A percentile compares a stretch with the other conserved stretches of the same genome.
These are phyloP conservation scores for Hemithea aestivaria DNA, from an alignment of 2,888 invertebrate genomes.

Conservation along the genomic window DNA sequence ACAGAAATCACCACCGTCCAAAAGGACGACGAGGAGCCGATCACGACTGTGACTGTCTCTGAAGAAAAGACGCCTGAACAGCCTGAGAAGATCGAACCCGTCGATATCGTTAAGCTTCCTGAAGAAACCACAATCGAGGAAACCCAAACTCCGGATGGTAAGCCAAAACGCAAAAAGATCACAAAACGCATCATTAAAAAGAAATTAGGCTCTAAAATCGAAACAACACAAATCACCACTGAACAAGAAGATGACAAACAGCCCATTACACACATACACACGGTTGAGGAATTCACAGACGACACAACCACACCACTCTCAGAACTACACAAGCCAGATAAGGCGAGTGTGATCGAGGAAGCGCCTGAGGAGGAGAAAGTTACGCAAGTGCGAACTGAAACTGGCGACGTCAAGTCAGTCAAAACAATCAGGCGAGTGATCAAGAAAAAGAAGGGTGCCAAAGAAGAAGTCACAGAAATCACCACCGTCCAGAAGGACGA, in stretches of 20 bases:
- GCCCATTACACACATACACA: slow-evolving; percentile 28
- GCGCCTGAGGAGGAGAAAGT: slow-evolving; percentile 57
- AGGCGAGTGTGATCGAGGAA: slow-evolving; percentile 27
- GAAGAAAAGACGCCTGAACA: slow-evolving; percentile 38
- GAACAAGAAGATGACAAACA: slow-evolving; percentile 30
- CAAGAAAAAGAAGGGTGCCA: slow-evolving; percentile 24
- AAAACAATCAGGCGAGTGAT: slow-evolving; percentile 20
- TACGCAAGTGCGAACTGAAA: slow-evolving; percentile 33
- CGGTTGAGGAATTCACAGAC: slow-evolving; percentile 28
- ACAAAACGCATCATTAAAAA: slow-evolving; percentile 33
- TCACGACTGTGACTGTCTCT: slow-evolving; percentile 22
- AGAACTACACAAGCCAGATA: slow-evolving; percentile 13
- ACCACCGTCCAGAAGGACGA: slow-evolving; percentile 26
- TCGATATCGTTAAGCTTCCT: slow-evolving; percentile 34
- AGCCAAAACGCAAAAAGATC: slow-evolving; percentile 34
- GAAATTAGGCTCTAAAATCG: slow-evolving; percentile 37
- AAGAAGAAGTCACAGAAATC: slow-evolving; percentile 29
- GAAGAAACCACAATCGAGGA: slow-evolving; percentile 30
- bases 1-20: slow-evolving; percentile 31
- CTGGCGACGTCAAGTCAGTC: slow-evolving; percentile 30
- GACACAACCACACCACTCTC: slow-evolving; percentile 26
- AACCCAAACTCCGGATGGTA: slow-evolving; percentile 33
- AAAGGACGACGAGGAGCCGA: slow-evolving; percentile 23
- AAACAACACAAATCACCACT: slow-evolving; percentile 38
- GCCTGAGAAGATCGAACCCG: not conserved